Conservation (phyloP, 92 coral and sea anemone genomes). For the Diadumene lineata region DNA sequence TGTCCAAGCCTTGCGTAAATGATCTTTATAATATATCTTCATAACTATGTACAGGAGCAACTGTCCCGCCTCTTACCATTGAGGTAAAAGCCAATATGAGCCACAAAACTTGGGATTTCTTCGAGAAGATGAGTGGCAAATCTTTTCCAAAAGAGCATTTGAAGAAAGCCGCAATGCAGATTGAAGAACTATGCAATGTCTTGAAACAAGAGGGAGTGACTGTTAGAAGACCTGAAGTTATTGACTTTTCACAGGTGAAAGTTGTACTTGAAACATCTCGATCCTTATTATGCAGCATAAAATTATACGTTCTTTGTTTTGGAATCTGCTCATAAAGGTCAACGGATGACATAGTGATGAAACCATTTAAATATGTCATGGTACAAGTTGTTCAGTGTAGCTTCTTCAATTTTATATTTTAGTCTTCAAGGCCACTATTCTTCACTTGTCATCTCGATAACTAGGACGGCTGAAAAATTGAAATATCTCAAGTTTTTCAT, state of each 20-base stretch:
- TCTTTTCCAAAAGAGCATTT: constrained; percentile 49
- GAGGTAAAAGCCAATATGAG: constrained; percentile 49
- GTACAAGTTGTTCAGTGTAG: too few species aligned
- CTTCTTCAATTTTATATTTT: too few species aligned
- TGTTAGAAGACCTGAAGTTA: constrained; percentile 47
- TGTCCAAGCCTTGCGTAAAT: too few species aligned
- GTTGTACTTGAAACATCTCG: background rate
- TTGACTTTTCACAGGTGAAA: constrained; percentile 51
- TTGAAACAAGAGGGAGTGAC: constrained; percentile 57
- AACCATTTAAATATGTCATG: too few species aligned
- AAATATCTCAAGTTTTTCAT: too few species aligned
- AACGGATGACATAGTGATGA: too few species aligned
- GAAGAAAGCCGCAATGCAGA: constrained; percentile 38
- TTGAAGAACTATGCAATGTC: constrained; percentile 50
- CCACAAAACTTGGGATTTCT: constrained; percentile 39
- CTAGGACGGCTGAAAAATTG: too few species aligned
- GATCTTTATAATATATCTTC: too few species aligned
- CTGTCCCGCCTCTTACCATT: constrained; percentile 39
- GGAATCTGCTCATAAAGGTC: too few species aligned
- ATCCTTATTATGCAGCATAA: background rate
- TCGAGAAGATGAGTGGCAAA: constrained; percentile 36
- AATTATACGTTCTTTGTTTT: too few species aligned
- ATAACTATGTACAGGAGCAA: constrained; percentile 37
- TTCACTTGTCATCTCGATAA: too few species aligned
- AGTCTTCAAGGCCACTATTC: too few species aligned